Conservation (phyloP, 2,888 invertebrate genomes). For the Hofmannophila pseudospretella region DNA sequence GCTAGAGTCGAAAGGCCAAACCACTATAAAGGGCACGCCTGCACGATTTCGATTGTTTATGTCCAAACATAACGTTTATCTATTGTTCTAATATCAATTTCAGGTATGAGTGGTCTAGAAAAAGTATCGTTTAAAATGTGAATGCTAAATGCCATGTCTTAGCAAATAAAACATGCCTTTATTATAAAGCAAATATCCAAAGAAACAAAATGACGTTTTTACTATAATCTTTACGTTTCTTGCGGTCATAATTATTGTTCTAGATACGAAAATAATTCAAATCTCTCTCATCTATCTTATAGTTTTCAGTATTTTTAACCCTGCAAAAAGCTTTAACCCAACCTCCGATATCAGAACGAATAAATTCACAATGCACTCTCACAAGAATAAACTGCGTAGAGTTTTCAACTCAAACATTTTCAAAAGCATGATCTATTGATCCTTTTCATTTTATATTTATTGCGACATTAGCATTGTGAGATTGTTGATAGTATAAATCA, state of each 20-base stretch:
- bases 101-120: neutral
- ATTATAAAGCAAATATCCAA: too few relatives aligned
- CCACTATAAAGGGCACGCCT: slow-evolving; percentile 42
- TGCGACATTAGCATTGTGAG: slow-evolving; percentile 34
- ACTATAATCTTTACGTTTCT: too few relatives aligned
- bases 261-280: too few relatives aligned
- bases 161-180: too few relatives aligned
- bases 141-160: neutral
- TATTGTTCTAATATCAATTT: slow-evolving; percentile 18
- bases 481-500: slow-evolving; percentile 42
- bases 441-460: slow-evolving; percentile 23
- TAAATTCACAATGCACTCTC: too few relatives aligned
- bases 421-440: slow-evolving; percentile 3
- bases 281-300: too few relatives aligned
- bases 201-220: too few relatives aligned
- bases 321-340: too few relatives aligned
- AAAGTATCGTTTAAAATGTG: neutral
- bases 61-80: slow-evolving; percentile 15
- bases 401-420: neutral
- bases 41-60: slow-evolving; percentile 44
- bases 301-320: too few relatives aligned
- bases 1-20: slow-evolving; percentile 45
- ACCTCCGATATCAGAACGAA: too few relatives aligned
- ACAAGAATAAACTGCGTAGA: neutral
- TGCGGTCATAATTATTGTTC: too few relatives aligned